Conservation (phyloP, 64 coral and sea anemone species). For the Montipora sp. region DNA sequence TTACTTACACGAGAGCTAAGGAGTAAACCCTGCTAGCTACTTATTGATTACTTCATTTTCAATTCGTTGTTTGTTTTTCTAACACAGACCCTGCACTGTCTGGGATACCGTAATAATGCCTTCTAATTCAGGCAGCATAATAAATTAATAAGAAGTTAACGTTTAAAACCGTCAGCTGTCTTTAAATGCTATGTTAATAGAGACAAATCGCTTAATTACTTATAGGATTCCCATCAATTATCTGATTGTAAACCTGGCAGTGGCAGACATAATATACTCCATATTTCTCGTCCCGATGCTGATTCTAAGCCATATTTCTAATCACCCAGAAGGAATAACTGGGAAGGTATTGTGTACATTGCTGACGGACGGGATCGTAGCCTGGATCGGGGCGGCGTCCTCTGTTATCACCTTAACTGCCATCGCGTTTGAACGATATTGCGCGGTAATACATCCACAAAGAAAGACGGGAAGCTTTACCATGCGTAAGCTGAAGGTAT, state of each 20-base stretch:
- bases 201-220: background rate
- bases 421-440: slow-evolving; percentile 18
- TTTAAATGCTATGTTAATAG: too few relatives aligned
- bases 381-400: slow-evolving; percentile 11
- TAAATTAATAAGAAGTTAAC: too few relatives aligned
- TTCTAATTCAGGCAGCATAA: too few relatives aligned
- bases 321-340: background rate
- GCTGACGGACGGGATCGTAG: background rate
- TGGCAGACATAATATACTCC: background rate
- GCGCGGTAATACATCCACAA: background rate
- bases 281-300: background rate
- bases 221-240: slow-evolving; percentile 10
- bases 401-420: slow-evolving; percentile 17
- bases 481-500: background rate
- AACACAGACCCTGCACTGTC: too few relatives aligned
- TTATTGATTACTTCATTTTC: too few relatives aligned
- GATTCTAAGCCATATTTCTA: background rate
- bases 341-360: background rate
- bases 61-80: too few relatives aligned
- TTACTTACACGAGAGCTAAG: too few relatives aligned
- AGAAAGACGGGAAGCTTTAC: background rate
- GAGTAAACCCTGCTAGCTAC: too few relatives aligned
- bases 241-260: slow-evolving; percentile 20
- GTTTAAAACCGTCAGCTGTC: too few relatives aligned
- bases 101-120: too few relatives aligned